Percentiles rank a stretch among this genome's conserved stretches.
phyloP scores from a whole-genome alignment of 1,140 invertebrate species.

The Portunus trituberculatus region DNA sequence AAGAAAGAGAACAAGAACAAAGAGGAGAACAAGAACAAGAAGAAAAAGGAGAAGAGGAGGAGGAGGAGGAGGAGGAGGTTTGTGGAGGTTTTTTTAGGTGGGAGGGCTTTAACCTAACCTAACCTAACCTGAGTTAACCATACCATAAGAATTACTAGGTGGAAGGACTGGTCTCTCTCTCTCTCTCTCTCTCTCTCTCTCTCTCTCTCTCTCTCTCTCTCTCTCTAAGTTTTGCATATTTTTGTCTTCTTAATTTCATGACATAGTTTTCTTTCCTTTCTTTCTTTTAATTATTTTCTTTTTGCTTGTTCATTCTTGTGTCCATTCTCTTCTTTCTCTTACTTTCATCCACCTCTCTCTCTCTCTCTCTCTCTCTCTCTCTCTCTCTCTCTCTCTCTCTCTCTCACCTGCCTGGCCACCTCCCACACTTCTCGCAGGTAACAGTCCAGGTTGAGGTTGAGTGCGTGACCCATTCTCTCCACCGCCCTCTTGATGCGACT shows the following conservation, averaged over 20 bases:
- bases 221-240: neutral
- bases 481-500: constrained; percentile 56
- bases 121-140: too few relatives aligned
- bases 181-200: too few relatives aligned
- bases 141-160: too few relatives aligned
- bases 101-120: too few relatives aligned
- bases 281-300: too few relatives aligned
- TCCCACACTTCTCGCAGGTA: constrained; percentile 67
- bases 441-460: constrained; percentile 47
- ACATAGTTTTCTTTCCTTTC: too few relatives aligned
- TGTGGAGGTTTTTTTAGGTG: neutral
- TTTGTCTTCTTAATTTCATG: too few relatives aligned
- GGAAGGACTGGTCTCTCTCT: neutral
- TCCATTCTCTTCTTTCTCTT: too few relatives aligned
- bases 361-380: constrained; percentile 23
- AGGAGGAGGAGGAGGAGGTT: too few relatives aligned
- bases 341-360: too few relatives aligned
- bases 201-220: neutral
- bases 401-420: constrained; percentile 62
- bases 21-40: neutral
- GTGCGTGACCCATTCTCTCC: constrained; percentile 31
- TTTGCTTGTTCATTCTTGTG: too few relatives aligned
- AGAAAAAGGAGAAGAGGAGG: too few relatives aligned
- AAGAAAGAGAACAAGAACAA: neutral
- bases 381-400: neutral